Evolutionary conservation across 2,797 vertebrate species (phyloP).

Genomic region (Aythya fuligula): DNA sequence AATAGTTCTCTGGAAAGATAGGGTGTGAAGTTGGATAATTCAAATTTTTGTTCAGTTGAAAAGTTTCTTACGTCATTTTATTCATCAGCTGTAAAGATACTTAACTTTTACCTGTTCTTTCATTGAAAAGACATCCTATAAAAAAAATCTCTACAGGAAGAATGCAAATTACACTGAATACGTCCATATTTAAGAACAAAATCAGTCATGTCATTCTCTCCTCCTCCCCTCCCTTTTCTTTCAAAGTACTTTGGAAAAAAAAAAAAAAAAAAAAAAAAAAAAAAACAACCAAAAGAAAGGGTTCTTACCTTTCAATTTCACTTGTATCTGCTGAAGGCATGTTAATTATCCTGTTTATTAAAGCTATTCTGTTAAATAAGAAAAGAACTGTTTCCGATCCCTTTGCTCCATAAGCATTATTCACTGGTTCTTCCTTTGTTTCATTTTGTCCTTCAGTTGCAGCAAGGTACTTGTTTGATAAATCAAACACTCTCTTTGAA

Average conservation of each 20-base stretch:
- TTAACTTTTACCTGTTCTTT: neutral
- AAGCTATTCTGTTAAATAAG: constrained; percentile 76
- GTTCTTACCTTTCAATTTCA: constrained; percentile 75
- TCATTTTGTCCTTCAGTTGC: constrained; percentile 47
- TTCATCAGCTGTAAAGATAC: neutral
- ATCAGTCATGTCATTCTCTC: too few species aligned
- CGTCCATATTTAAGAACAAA: neutral
- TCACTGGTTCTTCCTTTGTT: neutral
- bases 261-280: neutral
- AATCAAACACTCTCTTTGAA: constrained; percentile 79
- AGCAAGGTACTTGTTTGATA: constrained; percentile 77
- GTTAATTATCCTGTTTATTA: constrained; percentile 74
- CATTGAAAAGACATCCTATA: neutral
- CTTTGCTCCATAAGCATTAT: neutral
- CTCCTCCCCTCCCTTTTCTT: neutral
- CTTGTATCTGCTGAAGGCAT: constrained; percentile 53
- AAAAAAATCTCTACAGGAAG: neutral
- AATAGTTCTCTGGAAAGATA: neutral
- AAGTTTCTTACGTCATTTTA: neutral
- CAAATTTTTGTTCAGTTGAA: neutral
- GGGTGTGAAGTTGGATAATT: neutral
- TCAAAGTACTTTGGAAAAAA: neutral
- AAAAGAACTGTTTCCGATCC: constrained; percentile 53
- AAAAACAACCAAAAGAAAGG: neutral
- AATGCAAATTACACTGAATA: neutral